Conservation (phyloP, 1,140 invertebrate genomes). For the Araneus ventricosus region DNA sequence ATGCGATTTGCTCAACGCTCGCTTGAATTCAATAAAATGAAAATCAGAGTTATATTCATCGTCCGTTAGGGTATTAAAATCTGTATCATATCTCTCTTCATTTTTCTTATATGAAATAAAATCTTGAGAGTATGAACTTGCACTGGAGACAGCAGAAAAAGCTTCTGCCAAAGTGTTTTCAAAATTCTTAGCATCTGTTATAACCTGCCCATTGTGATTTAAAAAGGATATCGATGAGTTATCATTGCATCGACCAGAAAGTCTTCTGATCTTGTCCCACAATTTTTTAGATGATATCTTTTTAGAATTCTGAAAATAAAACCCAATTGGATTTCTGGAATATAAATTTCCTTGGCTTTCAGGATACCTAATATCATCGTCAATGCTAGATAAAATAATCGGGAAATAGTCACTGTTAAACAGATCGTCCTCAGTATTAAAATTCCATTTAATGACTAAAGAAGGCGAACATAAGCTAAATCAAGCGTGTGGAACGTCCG, state of each 20-base stretch:
- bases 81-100: neutral
- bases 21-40: neutral
- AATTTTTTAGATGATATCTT: neutral
- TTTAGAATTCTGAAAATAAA: neutral
- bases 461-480: neutral
- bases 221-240: neutral
- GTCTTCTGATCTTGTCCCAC: no score
- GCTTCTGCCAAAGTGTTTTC: neutral
- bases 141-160: neutral
- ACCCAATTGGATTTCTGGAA: neutral
- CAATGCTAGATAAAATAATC: neutral
- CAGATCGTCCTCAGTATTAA: neutral
- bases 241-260: neutral
- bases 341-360: neutral
- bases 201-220: neutral
- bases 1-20: neutral
- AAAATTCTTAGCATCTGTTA: neutral
- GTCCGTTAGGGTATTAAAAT: neutral
- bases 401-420: neutral
- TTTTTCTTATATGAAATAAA: neutral
- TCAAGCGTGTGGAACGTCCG: neutral
- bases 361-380: neutral
- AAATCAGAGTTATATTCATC: neutral
- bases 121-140: neutral
- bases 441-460: no score